phyloP scores from a whole-genome alignment of 2,797 vertebrate species.

The Paguma larvata region DNA sequence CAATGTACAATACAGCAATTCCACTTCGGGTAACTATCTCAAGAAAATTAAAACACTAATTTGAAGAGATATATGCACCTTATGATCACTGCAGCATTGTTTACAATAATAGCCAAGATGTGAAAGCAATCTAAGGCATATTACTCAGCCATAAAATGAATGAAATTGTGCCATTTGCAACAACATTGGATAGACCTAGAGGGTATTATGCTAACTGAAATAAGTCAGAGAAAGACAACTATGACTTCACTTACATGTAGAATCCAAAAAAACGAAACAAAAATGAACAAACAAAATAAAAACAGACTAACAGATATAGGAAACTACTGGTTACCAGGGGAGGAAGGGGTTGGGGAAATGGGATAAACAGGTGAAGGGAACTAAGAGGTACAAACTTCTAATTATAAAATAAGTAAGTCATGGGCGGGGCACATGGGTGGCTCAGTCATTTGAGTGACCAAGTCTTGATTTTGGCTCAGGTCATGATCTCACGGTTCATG shows the following conservation, averaged over 20 bases:
- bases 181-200: neutral
- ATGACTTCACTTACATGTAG: neutral
- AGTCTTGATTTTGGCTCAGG: too few species aligned
- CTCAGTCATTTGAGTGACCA: too few species aligned
- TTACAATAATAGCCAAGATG: neutral
- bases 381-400: neutral
- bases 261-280: neutral
- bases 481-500: too few species aligned
- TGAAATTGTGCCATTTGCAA: neutral
- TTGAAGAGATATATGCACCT: neutral
- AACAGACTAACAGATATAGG: neutral
- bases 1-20: neutral
- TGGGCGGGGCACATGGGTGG: neutral
- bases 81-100: neutral
- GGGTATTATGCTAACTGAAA: neutral
- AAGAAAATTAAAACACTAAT: neutral
- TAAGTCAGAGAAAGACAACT: neutral
- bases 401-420: neutral
- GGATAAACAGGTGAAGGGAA: neutral
- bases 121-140: neutral
- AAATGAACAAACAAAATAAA: neutral
- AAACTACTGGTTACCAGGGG: neutral
- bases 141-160: neutral
- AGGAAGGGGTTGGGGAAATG: too few species aligned
- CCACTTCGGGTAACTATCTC: neutral